Conservation (phyloP, 1,140 invertebrate species). For the Lamellibrachia luymesi region DNA sequence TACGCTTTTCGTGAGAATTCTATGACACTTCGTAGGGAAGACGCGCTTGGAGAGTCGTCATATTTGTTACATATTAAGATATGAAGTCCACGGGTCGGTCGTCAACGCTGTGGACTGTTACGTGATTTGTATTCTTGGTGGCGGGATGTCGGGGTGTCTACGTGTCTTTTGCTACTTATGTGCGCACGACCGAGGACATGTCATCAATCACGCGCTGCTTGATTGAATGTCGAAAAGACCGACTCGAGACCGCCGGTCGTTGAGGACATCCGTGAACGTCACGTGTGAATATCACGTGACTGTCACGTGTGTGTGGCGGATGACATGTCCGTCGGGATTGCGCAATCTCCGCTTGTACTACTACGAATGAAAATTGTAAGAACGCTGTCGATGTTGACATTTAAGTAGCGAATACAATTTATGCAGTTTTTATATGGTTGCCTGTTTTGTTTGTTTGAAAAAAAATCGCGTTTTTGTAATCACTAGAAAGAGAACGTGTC, state of each 20-base stretch:
- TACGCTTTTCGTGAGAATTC: not conserved
- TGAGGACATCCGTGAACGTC: not conserved
- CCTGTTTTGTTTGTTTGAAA: slow-evolving; percentile 1
- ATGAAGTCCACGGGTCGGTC: not conserved
- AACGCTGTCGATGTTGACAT: not conserved
- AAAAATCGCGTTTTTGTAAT: not conserved
- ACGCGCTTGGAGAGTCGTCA: not conserved
- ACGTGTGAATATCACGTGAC: not conserved
- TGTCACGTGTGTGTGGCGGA: too few relatives aligned
- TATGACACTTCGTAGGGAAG: not conserved
- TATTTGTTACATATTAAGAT: not conserved
- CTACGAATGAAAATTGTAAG: not conserved
- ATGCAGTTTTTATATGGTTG: slow-evolving; percentile 5
- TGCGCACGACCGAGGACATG: not conserved
- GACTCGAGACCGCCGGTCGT: not conserved
- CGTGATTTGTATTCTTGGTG: not conserved
- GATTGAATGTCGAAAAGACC: too few relatives aligned
- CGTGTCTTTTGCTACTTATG: not conserved
- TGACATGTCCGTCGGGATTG: not conserved
- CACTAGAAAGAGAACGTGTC: not conserved
- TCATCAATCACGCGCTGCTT: not conserved
- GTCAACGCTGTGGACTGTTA: not conserved
- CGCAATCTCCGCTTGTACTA: not conserved
- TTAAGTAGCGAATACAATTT: not conserved
- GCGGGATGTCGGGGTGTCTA: not conserved